A percentile compares a stretch with the other conserved stretches of the same genome.
phyloP scores from a whole-genome alignment of 2,113 vertebrate genomes.

The Larimichthys crocea region DNA sequence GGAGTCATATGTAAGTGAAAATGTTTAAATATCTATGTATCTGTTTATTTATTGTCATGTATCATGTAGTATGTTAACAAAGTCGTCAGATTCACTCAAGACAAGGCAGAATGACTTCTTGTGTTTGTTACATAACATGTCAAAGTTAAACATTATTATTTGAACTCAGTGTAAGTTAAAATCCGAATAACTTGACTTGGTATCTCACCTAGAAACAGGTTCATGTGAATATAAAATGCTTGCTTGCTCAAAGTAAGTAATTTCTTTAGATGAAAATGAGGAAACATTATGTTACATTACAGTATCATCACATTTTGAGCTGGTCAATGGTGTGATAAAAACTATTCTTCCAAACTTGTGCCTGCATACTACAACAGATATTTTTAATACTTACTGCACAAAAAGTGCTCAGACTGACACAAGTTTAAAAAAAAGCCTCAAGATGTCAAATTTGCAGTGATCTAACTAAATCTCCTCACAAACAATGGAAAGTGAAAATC shows the following conservation, averaged over 20 bases:
- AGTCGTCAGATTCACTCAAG: background rate
- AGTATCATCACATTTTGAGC: background rate
- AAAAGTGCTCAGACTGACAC: no score
- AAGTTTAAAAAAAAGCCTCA: no score
- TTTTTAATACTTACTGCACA: background rate
- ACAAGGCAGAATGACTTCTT: background rate
- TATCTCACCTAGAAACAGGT: background rate
- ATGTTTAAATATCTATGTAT: background rate
- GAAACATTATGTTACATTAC: no score
- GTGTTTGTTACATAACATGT: background rate
- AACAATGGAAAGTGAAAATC: slow-evolving; percentile 9
- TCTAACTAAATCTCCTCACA: background rate
- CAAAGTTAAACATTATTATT: slow-evolving; percentile 28
- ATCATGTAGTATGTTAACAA: background rate
- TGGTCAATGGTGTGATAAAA: background rate
- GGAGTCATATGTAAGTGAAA: slow-evolving; percentile 51
- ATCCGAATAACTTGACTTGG: background rate
- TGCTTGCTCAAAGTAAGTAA: no score
- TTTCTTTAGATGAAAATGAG: no score
- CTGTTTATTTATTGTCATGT: background rate
- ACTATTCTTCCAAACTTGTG: background rate
- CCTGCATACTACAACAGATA: background rate
- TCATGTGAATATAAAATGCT: background rate
- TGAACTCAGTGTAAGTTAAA: background rate
- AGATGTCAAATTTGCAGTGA: background rate